phyloP scores from a whole-genome alignment of 2,888 invertebrate genomes.

The Hetaerina titia region DNA sequence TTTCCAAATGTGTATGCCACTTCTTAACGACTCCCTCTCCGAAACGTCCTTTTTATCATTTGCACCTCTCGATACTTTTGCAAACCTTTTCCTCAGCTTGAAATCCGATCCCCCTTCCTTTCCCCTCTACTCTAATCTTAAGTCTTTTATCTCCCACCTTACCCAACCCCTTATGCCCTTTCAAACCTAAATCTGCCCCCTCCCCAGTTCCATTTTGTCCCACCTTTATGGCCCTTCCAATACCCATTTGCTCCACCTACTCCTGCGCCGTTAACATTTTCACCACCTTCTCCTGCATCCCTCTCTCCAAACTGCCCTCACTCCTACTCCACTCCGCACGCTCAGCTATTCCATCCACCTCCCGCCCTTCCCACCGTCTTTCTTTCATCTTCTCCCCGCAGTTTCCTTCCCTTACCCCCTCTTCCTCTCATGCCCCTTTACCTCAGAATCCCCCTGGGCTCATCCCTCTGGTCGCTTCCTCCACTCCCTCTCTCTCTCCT shows the following conservation, averaged over 20 bases:
- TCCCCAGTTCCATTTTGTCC: neutral
- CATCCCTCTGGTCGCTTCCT: neutral
- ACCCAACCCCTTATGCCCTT: neutral
- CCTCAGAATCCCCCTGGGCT: neutral
- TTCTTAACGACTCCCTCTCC: neutral
- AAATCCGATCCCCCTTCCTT: neutral
- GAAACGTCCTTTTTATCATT: neutral
- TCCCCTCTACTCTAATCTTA: neutral
- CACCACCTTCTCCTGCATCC: neutral
- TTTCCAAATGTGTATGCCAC: neutral
- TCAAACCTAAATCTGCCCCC: neutral
- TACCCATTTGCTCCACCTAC: neutral
- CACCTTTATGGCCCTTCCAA: neutral
- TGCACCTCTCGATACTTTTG: neutral
- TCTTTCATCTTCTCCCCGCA: too few species aligned
- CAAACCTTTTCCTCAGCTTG: neutral
- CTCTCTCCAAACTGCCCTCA: neutral
- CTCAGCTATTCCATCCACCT: neutral
- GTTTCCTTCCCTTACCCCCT: too few species aligned
- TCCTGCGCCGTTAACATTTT: neutral
- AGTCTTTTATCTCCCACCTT: neutral
- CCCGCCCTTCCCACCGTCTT: neutral
- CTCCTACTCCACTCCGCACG: too few species aligned
- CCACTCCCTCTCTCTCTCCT: neutral
- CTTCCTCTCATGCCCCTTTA: too few species aligned